Conservation (phyloP, 2,888 invertebrate species). For the Nasonovia ribisnigri region DNA sequence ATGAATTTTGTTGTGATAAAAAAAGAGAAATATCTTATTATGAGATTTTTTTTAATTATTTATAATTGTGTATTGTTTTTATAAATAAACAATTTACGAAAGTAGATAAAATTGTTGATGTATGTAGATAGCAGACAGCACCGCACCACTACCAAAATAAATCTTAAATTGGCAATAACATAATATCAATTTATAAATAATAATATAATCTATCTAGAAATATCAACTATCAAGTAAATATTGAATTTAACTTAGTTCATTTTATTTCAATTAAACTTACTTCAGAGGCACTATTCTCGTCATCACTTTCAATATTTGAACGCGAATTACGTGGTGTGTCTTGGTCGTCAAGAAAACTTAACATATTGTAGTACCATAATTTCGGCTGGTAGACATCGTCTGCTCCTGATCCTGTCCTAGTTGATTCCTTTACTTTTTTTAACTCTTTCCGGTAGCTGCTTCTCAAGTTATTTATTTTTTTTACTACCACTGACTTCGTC, state of each 20-base stretch:
- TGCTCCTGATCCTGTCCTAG: constrained; percentile 16
- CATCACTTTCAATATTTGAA: constrained; percentile 6
- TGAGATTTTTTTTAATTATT: too few species aligned
- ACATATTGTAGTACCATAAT: constrained; percentile 31
- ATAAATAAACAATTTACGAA: too few species aligned
- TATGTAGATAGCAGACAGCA: background rate
- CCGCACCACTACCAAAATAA: constrained; percentile 1
- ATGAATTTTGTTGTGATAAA: too few species aligned
- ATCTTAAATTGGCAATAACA: constrained; percentile 19
- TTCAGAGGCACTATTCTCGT: background rate
- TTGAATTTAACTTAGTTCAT: background rate
- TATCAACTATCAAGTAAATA: background rate
- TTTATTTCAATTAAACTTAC: background rate
- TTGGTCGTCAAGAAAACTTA: constrained; percentile 12
- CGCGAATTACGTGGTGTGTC: background rate
- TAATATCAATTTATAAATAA: constrained; percentile 8
- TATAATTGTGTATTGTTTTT: too few species aligned
- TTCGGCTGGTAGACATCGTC: constrained; percentile 25
- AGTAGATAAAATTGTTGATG: too few species aligned
- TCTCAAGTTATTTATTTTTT: constrained; percentile 37
- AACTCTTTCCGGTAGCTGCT: constrained; percentile 36
- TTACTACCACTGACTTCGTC: background rate
- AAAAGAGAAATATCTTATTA: too few species aligned
- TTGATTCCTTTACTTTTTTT: constrained; percentile 3
- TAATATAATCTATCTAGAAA: constrained; percentile 8